Evolutionary conservation across 2,797 vertebrate genomes (phyloP).

Genomic region (Pterois miles): DNA sequence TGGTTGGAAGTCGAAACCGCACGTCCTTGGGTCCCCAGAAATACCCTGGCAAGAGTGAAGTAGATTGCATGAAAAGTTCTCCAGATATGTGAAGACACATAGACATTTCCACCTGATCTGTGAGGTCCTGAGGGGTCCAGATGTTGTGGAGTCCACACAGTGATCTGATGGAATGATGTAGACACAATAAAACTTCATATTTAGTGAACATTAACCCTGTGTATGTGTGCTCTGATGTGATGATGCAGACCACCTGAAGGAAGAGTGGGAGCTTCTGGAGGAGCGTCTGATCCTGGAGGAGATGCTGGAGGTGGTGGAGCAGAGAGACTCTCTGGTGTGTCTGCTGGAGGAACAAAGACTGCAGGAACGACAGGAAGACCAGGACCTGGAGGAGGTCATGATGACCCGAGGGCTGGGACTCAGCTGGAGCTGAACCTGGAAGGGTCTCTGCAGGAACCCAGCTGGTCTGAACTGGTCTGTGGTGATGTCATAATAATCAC

Average conservation of each 20-base stretch:
- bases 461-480: not conserved
- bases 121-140: too few relatives aligned
- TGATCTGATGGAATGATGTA: too few relatives aligned
- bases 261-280: constrained; percentile 87
- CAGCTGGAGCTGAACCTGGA: constrained; percentile 21
- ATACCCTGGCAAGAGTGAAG: too few relatives aligned
- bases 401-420: constrained; percentile 87
- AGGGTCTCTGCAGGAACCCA: not conserved
- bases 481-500: not conserved
- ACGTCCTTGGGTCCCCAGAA: too few relatives aligned
- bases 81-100: too few relatives aligned
- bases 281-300: constrained; percentile 93
- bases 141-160: too few relatives aligned
- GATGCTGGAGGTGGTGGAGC: constrained; percentile 97
- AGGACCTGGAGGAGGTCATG: constrained; percentile 89
- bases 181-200: not conserved
- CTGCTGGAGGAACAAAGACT: constrained; percentile 93
- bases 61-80: too few relatives aligned
- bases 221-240: not conserved
- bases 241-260: constrained; percentile 90
- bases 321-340: constrained; percentile 91
- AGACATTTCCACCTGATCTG: too few relatives aligned
- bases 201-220: not conserved
- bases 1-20: too few relatives aligned
- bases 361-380: constrained; percentile 90